Conservation (phyloP, 2,888 invertebrate genomes). For the Cinara cedri region DNA sequence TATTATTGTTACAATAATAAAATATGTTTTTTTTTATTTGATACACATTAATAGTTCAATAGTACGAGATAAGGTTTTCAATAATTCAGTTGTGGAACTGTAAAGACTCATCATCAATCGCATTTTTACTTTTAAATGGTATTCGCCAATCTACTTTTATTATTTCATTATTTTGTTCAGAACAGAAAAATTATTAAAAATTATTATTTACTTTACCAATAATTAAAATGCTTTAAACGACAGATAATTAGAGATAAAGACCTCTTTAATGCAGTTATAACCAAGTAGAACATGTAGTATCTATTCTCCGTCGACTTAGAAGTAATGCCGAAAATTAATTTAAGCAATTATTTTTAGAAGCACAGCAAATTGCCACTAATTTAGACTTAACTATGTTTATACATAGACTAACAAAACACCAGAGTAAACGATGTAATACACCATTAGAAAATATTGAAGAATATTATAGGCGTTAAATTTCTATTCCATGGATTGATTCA, state of each 20-base stretch:
- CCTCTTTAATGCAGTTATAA: neutral
- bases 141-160: too few relatives aligned
- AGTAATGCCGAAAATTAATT: conserved; percentile 1
- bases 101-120: too few relatives aligned
- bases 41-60: too few relatives aligned
- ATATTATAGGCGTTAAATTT: conserved; percentile 16
- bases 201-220: too few relatives aligned
- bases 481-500: conserved; percentile 10
- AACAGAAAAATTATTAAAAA: too few relatives aligned
- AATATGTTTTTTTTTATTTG: too few relatives aligned
- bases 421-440: neutral
- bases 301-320: neutral
- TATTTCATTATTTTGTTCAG: too few relatives aligned
- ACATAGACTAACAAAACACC: neutral
- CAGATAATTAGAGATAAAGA: neutral
- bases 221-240: neutral
- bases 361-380: neutral
- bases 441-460: neutral
- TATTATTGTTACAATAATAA: too few relatives aligned
- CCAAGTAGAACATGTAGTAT: neutral
- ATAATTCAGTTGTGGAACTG: too few relatives aligned
- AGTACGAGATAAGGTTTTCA: too few relatives aligned
- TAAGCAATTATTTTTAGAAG: neutral
- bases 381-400: neutral
- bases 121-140: too few relatives aligned